Evolutionary conservation across 2,797 vertebrate species (phyloP).

Genomic region (Muscicapa comitata): DNA sequence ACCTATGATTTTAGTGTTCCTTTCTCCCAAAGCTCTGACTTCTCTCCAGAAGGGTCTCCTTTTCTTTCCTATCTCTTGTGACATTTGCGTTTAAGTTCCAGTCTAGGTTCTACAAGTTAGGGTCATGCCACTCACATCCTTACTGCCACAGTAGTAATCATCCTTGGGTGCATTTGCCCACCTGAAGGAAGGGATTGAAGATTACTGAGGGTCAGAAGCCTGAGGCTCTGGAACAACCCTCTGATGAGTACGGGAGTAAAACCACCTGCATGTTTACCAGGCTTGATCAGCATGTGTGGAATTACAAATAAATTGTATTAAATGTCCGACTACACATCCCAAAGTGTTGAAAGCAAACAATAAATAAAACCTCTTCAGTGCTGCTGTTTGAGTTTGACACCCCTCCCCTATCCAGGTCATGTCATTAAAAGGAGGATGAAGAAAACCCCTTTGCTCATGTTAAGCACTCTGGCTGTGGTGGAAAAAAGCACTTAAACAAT

Average conservation of each 20-base stretch:
- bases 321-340: neutral
- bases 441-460: neutral
- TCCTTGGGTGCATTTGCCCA: accelerated
- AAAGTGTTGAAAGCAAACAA: neutral
- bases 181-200: neutral
- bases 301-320: neutral
- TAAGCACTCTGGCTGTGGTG: neutral
- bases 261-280: neutral
- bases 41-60: neutral
- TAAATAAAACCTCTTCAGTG: neutral
- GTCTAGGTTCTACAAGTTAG: neutral
- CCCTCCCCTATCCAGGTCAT: neutral
- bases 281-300: neutral
- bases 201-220: neutral
- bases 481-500: neutral
- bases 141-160: neutral
- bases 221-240: neutral
- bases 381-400: neutral
- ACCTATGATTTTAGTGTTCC: neutral
- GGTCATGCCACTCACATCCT: neutral
- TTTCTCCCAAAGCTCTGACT: neutral
- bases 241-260: neutral
- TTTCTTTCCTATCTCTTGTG: neutral
- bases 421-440: neutral
- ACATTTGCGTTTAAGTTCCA: neutral